A percentile compares a stretch with the other conserved stretches of the same genome.
These are phyloP conservation scores for Polia nebulosa DNA, from an alignment of 2,888 invertebrate species.

Conservation along the genomic window DNA sequence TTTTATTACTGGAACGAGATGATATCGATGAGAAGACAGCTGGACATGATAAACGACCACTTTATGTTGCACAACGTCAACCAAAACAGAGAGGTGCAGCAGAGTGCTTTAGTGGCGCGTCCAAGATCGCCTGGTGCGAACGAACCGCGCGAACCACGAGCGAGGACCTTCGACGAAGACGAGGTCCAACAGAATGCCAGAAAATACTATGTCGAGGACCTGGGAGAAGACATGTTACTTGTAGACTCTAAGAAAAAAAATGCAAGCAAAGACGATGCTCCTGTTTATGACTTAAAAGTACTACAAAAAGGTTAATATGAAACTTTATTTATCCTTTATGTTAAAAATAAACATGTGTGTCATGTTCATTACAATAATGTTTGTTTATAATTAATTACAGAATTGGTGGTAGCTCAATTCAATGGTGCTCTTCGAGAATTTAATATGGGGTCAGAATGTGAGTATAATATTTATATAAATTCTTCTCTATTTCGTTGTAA, in stretches of 20 bases:
- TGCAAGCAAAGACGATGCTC: constrained; percentile 71
- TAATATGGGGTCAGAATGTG: constrained; percentile 80
- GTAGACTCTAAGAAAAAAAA: constrained; percentile 84
- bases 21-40: constrained; percentile 82
- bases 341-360: constrained; percentile 42
- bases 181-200: constrained; percentile 73
- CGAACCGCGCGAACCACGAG: constrained; percentile 76
- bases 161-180: constrained; percentile 70
- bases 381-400: constrained; percentile 73
- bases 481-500: not conserved
- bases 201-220: constrained; percentile 82
- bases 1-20: constrained; percentile 88
- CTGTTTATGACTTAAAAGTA: constrained; percentile 73
- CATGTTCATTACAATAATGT: constrained; percentile 22
- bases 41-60: constrained; percentile 83
- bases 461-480: constrained; percentile 68
- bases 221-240: constrained; percentile 84
- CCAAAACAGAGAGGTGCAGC: constrained; percentile 76
- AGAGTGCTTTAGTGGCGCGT: constrained; percentile 77
- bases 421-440: constrained; percentile 81
- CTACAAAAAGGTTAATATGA: constrained; percentile 79
- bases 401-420: constrained; percentile 83
- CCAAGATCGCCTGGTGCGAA: constrained; percentile 65
- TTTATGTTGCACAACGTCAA: constrained; percentile 77
- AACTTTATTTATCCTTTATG: constrained; percentile 2